A percentile compares a stretch with the other conserved stretches of the same genome.
phyloP scores from a whole-genome alignment of 2,797 vertebrate genomes.

The Eleutherodactylus coqui region DNA sequence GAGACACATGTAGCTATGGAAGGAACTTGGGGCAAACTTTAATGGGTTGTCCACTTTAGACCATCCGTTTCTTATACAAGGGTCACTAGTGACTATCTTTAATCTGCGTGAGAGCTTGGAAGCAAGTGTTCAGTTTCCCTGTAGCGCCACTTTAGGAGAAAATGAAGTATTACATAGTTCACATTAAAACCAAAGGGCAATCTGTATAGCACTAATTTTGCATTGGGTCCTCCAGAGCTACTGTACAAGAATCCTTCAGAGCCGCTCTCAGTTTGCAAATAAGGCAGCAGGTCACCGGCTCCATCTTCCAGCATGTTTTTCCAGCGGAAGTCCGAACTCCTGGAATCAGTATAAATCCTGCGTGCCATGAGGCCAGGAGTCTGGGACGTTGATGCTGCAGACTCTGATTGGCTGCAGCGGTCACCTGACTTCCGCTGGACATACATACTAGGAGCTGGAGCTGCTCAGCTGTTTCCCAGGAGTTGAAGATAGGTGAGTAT shows the following conservation, averaged over 20 bases:
- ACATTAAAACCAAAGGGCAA: background rate
- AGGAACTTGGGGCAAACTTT: background rate
- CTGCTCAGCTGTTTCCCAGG: too few species aligned
- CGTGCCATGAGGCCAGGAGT: too few species aligned
- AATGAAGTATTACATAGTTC: background rate
- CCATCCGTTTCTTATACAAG: background rate
- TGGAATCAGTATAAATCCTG: too few species aligned
- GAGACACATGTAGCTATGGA: too few species aligned
- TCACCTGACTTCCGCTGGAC: too few species aligned
- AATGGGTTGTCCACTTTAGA: background rate
- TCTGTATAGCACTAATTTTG: background rate
- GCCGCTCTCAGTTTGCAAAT: background rate
- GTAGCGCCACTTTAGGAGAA: background rate
- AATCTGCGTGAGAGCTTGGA: background rate
- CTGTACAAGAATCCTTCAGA: background rate
- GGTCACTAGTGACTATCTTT: background rate
- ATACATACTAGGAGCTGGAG: too few species aligned
- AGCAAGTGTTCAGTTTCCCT: background rate
- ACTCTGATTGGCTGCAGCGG: too few species aligned
- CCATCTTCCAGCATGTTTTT: too few species aligned
- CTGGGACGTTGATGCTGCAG: too few species aligned
- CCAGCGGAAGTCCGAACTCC: too few species aligned
- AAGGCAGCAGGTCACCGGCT: too few species aligned
- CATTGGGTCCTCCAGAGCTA: background rate
- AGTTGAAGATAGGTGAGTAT: too few species aligned